Conservation (phyloP, 2,113 vertebrate genomes). For the Orcinus orca region DNA sequence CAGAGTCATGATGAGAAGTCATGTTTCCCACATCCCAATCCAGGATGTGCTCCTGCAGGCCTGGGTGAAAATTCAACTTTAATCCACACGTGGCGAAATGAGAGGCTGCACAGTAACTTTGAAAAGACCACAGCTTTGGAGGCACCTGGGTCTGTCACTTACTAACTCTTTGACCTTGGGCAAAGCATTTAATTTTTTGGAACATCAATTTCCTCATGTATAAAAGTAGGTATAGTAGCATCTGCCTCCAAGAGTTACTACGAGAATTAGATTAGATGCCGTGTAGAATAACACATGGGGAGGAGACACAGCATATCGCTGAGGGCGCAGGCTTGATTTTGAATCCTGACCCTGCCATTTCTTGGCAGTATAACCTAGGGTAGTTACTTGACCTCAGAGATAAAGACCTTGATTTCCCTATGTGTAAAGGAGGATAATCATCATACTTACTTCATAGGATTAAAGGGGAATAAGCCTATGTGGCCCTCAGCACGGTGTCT, state of each 20-base stretch:
- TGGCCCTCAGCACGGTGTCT: neutral
- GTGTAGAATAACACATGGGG: neutral
- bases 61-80: neutral
- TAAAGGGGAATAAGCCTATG: neutral
- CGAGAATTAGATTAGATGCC: neutral
- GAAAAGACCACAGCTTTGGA: neutral
- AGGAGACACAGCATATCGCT: neutral
- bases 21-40: accelerated
- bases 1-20: neutral
- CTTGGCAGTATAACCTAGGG: too few species aligned
- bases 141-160: neutral
- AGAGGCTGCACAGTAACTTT: neutral
- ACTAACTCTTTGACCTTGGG: neutral
- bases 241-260: neutral
- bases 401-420: neutral
- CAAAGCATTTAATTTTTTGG: neutral
- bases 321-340: neutral
- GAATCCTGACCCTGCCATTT: neutral
- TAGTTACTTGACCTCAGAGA: neutral
- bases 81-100: neutral
- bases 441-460: neutral
- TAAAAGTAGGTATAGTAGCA: neutral
- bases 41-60: neutral
- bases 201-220: neutral
- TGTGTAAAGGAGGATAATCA: neutral